Evolutionary conservation across 2,888 invertebrate genomes (phyloP).

Genomic region (Andrena minutula): DNA sequence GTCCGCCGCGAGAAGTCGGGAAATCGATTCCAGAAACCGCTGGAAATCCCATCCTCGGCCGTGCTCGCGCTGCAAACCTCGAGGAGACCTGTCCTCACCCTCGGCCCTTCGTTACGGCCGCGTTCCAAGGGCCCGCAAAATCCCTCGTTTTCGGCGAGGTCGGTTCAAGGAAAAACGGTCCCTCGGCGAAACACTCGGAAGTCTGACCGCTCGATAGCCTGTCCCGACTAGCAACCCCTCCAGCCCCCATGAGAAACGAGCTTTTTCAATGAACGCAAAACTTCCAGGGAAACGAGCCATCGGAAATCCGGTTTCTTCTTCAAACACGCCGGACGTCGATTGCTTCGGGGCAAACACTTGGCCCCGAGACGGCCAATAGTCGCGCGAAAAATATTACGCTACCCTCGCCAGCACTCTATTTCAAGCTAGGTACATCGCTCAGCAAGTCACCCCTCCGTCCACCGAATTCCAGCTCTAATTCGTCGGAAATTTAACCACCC

Average conservation of each 20-base stretch:
- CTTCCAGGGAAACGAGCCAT: background rate
- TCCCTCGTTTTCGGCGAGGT: constrained; percentile 32
- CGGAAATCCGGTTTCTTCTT: constrained; percentile 5
- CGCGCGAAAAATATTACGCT: background rate
- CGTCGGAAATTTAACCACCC: background rate
- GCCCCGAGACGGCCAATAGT: background rate
- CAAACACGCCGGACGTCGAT: constrained; percentile 5
- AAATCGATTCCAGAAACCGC: constrained; percentile 54
- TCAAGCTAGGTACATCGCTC: background rate
- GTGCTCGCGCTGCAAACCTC: constrained; percentile 17
- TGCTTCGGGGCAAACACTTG: background rate
- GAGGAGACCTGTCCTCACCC: background rate
- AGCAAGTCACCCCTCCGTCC: background rate
- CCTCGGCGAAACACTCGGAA: constrained; percentile 52
- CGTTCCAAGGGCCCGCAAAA: constrained; percentile 24
- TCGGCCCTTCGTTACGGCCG: constrained; percentile 54
- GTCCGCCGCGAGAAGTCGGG: constrained; percentile 50
- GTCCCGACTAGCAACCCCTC: constrained; percentile 68
- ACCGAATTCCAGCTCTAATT: background rate
- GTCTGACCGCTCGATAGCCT: constrained; percentile 63
- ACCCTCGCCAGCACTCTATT: background rate
- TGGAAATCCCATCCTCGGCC: constrained; percentile 16
- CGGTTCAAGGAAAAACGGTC: constrained; percentile 41
- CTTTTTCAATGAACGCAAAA: constrained; percentile 58
- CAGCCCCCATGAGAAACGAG: constrained; percentile 59